Evolutionary conservation across 2,113 vertebrate species (phyloP), one percentile per base, ranked within the genome.

Genomic region (Cygnus buccinator): DNA sequence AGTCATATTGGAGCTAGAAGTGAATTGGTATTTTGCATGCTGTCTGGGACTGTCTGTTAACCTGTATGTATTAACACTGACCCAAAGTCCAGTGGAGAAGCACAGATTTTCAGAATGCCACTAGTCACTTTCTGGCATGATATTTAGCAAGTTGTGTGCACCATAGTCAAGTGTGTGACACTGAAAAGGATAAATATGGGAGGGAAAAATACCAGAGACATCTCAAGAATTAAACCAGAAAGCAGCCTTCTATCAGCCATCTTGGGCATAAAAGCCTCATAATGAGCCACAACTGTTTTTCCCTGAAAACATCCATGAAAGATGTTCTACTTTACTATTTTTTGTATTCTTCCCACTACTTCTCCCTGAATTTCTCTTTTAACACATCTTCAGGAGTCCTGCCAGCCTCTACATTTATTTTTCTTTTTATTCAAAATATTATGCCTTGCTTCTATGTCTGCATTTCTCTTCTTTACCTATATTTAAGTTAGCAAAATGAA

Each of bases 401-500:
- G 9, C 57, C 50, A 93, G 71, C 20, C 2, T 85, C 33, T 79
- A 20, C 26, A 43, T 79, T 4, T 76, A 66, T 73, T 79, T 78
- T 19, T 59, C 10, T 82, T 85, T 94, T 87, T 41, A 16, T 70
- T 83, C 50, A 57, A 73, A 93, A 77, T 90, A 44, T 22, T 93
- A 21, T 52, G 21, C 39, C 44, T 76, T 35, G 65, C 54, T 73
- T 82, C 33, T 48, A 19, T 68, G 62, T 76, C 75, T 87, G 18
- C 7, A 11, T 85, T 28, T 87, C 26, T 70, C 21, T 85, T 87
- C 31, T 84, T 78, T 82, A 78, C 57, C 48, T 70, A 4, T 77
- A 77, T 68, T 70, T 93, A 77, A 68, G 87, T 82, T 54, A 70
- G 26, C 75, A 86, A 76, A 88, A 84, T 44, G 50, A 87, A 80